A percentile compares a stretch with the other conserved stretches of the same genome.
Conservation (phyloP, 2,113 vertebrate species). For the Puffinus mauretanicus region DNA sequence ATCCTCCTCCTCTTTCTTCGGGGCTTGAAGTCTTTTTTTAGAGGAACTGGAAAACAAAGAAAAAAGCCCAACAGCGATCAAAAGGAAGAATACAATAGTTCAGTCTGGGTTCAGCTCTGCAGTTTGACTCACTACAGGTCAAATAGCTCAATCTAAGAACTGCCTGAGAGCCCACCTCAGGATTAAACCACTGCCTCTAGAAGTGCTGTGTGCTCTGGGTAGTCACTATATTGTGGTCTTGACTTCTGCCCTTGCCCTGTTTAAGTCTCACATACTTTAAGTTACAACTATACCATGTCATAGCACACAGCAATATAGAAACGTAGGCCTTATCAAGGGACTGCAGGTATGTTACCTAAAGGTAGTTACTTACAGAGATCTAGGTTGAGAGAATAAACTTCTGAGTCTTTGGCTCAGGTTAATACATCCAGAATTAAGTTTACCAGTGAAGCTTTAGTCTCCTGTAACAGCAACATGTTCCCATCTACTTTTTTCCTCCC, state of each 20-base stretch:
- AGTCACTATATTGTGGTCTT: not conserved
- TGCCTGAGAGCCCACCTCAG: not conserved
- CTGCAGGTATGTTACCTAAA: not conserved
- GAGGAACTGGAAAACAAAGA: not conserved
- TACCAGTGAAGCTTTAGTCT: not conserved
- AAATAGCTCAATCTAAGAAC: not conserved
- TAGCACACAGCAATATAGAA: not conserved
- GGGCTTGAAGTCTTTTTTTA: not conserved
- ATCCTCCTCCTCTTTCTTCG: not conserved
- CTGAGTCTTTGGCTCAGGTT: too few species aligned
- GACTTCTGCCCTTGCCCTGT: not conserved
- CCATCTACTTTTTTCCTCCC: not conserved
- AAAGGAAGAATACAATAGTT: not conserved
- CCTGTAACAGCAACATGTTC: not conserved
- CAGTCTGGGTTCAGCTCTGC: not conserved
- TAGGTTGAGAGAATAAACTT: not conserved
- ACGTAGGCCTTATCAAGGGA: not conserved
- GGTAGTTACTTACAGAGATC: not conserved
- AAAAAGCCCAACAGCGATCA: not conserved
- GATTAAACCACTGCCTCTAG: not conserved
- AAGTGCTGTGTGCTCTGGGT: rapidly evolving
- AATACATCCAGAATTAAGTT: not conserved
- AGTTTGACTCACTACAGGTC: not conserved
- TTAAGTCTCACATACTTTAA: not conserved
- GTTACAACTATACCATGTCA: not conserved